Evolutionary conservation across 2,797 vertebrate genomes (phyloP).

Genomic region (Tamandua tetradactyla): DNA sequence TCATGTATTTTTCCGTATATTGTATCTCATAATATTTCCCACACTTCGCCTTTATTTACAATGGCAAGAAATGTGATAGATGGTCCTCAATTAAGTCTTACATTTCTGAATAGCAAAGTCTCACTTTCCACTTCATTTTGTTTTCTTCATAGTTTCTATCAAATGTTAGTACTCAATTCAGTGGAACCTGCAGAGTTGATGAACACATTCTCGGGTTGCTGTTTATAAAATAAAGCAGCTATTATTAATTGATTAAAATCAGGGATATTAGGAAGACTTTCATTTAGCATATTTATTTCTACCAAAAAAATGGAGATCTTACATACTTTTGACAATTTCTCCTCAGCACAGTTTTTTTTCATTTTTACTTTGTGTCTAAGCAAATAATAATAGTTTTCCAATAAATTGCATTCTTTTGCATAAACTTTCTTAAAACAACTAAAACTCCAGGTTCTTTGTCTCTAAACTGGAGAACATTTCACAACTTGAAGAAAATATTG

Average conservation of each 20-base stretch:
- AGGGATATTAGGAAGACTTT: neutral
- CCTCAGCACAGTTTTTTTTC: neutral
- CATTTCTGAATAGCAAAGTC: neutral
- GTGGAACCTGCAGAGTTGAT: neutral
- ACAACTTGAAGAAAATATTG: neutral
- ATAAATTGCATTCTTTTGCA: neutral
- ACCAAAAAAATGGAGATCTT: neutral
- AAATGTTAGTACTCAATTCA: neutral
- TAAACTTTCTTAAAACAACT: neutral
- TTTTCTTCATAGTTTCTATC: neutral
- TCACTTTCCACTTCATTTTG: neutral
- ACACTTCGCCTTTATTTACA: neutral
- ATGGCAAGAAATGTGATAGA: neutral
- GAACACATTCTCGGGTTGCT: neutral
- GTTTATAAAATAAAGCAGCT: neutral
- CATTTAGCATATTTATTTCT: neutral
- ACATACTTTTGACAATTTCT: neutral
- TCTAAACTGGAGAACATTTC: neutral
- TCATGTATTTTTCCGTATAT: neutral
- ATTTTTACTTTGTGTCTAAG: neutral
- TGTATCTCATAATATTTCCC: neutral
- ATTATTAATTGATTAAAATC: neutral
- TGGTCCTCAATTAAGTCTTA: neutral
- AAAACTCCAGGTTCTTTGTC: neutral
- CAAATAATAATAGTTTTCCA: neutral